Percentiles rank a stretch among this genome's conserved stretches.
phyloP scores from a whole-genome alignment of 2,797 vertebrate species.

The Melanotaenia nigrans region DNA sequence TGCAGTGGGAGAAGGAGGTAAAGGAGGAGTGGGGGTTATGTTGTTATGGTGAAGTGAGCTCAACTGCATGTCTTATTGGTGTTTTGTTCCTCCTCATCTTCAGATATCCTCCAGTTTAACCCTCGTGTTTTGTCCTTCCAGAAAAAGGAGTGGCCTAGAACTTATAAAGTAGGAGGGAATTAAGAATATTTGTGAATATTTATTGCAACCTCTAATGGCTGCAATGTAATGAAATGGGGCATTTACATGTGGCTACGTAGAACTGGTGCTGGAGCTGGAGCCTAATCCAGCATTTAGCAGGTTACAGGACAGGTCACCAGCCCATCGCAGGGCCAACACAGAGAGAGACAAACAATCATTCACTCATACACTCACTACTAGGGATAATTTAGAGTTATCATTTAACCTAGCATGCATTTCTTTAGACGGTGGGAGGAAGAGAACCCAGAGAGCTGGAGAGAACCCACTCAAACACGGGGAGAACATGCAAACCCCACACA shows the following conservation, averaged over 20 bases:
- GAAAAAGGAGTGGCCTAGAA: conserved; percentile 28
- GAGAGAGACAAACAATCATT: too few species aligned
- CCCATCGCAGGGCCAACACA: too few species aligned
- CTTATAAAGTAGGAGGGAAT: conserved; percentile 8
- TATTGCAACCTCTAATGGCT: neutral
- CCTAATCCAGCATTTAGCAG: too few species aligned
- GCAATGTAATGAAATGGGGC: neutral
- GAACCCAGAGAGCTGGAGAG: too few species aligned
- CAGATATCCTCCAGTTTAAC: conserved; percentile 9
- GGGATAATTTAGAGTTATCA: too few species aligned
- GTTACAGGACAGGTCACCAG: too few species aligned
- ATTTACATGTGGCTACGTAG: neutral
- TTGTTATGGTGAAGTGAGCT: conserved; percentile 65
- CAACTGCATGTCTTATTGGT: conserved; percentile 8
- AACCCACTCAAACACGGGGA: too few species aligned
- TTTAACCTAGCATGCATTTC: too few species aligned
- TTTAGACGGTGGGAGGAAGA: too few species aligned
- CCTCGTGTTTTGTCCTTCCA: conserved; percentile 1
- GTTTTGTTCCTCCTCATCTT: conserved; percentile 22
- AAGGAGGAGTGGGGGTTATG: conserved; percentile 23
- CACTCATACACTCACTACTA: too few species aligned
- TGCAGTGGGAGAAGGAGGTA: conserved; percentile 36
- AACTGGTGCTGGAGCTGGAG: neutral
- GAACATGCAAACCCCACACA: too few species aligned
- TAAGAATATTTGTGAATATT: neutral